Evolutionary conservation across 2,888 invertebrate genomes (phyloP).

Genomic region (Drosophila siamana): DNA sequence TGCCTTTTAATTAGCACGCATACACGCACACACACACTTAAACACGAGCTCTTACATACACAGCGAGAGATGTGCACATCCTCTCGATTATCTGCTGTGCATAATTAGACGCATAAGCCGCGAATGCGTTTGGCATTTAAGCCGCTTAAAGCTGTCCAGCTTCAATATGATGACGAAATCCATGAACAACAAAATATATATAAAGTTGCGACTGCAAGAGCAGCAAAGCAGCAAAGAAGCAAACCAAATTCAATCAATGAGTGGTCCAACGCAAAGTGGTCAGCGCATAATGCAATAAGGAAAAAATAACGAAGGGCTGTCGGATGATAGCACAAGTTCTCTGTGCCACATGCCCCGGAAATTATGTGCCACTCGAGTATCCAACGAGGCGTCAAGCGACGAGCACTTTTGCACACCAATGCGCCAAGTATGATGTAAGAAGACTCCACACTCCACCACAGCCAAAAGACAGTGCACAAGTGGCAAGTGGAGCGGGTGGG

Average conservation of each 20-base stretch:
- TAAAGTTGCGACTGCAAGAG: constrained; percentile 14
- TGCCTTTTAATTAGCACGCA: constrained; percentile 76
- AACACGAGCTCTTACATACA: constrained; percentile 30
- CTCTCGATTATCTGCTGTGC: constrained; percentile 50
- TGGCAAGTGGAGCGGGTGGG: constrained; percentile 13
- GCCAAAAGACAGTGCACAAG: constrained; percentile 34
- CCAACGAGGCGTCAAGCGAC: constrained; percentile 67
- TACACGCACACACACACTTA: constrained; percentile 42
- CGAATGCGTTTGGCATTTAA: constrained; percentile 41
- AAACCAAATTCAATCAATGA: constrained; percentile 64
- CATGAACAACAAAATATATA: neutral
- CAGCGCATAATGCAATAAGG: constrained; percentile 55
- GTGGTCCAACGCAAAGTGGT: constrained; percentile 10
- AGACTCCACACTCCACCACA: constrained; percentile 31
- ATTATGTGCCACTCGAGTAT: constrained; percentile 70
- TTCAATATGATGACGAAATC: constrained; percentile 11
- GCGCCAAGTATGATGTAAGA: constrained; percentile 62
- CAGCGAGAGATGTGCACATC: constrained; percentile 45
- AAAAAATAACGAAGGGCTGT: constrained; percentile 15
- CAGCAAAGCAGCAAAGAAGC: constrained; percentile 13
- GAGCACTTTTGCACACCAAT: constrained; percentile 26
- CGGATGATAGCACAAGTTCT: constrained; percentile 3
- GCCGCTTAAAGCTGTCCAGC: constrained; percentile 61
- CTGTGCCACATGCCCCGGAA: constrained; percentile 45
- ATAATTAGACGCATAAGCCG: constrained; percentile 54